phyloP scores from a whole-genome alignment of 2,888 invertebrate genomes.

The Alcis repandata region DNA sequence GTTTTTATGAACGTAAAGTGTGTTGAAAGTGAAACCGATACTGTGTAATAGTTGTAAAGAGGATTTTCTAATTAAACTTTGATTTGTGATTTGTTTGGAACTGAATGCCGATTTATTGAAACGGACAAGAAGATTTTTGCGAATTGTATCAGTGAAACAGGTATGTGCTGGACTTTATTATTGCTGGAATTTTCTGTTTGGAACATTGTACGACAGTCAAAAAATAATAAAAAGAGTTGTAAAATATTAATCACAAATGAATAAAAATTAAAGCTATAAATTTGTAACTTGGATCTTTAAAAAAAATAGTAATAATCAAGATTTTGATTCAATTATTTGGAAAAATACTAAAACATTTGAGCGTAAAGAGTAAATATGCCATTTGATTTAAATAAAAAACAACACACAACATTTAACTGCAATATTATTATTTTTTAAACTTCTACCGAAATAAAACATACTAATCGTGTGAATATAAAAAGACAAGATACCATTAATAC shows the following conservation, averaged over 20 bases:
- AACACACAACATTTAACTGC: too few relatives aligned
- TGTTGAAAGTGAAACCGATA: constrained; percentile 75
- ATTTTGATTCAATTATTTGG: too few relatives aligned
- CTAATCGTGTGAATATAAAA: neutral
- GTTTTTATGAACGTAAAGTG: constrained; percentile 56
- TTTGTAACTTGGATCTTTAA: too few relatives aligned
- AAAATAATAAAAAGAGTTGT: too few relatives aligned
- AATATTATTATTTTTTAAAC: too few relatives aligned
- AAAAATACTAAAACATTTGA: too few relatives aligned
- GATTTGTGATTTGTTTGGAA: constrained; percentile 50
- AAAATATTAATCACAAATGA: too few relatives aligned
- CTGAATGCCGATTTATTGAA: constrained; percentile 40
- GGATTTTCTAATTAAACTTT: constrained; percentile 58
- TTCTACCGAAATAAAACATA: neutral
- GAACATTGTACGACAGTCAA: neutral
- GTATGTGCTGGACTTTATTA: constrained; percentile 33
- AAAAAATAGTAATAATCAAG: neutral
- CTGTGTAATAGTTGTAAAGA: constrained; percentile 62
- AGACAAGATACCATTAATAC: neutral
- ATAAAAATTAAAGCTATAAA: too few relatives aligned
- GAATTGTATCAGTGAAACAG: constrained; percentile 29
- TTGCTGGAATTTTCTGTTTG: neutral
- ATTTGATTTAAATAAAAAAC: too few relatives aligned
- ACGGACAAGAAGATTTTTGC: constrained; percentile 39
- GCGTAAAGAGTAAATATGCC: too few relatives aligned